Evolutionary conservation across 2,797 vertebrate species (phyloP), one percentile per base, ranked within the genome.

Genomic region (Poeciliopsis gracilis): DNA sequence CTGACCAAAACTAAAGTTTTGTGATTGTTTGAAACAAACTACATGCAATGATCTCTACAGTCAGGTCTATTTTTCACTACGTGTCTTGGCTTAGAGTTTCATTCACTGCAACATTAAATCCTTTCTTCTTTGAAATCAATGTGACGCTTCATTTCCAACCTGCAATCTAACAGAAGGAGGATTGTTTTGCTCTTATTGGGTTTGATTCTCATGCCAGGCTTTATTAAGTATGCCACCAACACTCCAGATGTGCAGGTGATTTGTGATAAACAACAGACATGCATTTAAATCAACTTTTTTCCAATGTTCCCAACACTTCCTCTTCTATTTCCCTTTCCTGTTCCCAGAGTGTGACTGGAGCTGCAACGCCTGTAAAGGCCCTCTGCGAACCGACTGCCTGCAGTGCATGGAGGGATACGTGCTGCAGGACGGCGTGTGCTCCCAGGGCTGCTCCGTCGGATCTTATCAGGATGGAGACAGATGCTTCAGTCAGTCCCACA

Each of bases 291-390:
- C 78, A 77, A 69, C 71, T 78, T 10, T 20, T 59, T 0, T 78
- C 73, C 70, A 38, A 46, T 4, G 10, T 75, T 71, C 46, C 45
- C 0, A 15, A 36, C 15, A 0, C 72, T 49, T 3, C 73, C 33
- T 12, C 67, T 45, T 25, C 41, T 0, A 28, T 30, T 63, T 45
- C 46, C 3, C 13, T 49, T 0, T 59, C 28, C 23, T 76, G 18
- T 36, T 75, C 61, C 20, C 86, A 99, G 98, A 99, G 90, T 99
- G 98, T 45, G 97, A 99, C 86, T 98, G 98, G 98, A 99, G 97
- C 91, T 99, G 98, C 79, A 98, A 96, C 0, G 90, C 95, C 0
- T 99, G 98, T 36, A 94, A 82, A 4, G 98, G 98, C 2, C 97
- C 98, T 1, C 94, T 93, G 75, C 93, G 88, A 41, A 97, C 92